These are phyloP conservation scores for Rotaria sp. DNA, from an alignment of 2,888 invertebrate species.

Conservation along the genomic window DNA sequence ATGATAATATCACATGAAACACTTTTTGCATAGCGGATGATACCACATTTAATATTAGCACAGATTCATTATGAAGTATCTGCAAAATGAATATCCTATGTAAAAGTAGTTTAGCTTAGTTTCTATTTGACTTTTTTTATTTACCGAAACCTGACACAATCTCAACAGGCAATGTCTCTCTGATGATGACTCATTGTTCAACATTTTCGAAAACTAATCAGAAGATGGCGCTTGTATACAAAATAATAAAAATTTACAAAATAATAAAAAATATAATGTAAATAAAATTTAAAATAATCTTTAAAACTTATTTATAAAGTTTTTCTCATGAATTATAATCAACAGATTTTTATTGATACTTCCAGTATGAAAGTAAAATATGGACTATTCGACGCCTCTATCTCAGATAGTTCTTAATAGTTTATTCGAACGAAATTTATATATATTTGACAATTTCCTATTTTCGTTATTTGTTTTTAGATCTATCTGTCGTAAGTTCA, in stretches of 20 bases:
- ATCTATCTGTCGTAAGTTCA: neutral
- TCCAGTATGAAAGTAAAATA: neutral
- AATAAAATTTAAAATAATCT: neutral
- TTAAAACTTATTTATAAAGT: neutral
- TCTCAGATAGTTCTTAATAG: neutral
- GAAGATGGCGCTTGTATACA: neutral
- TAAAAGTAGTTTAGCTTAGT: no score
- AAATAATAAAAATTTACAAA: neutral
- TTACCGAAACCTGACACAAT: no score
- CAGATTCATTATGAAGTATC: no score
- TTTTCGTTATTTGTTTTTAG: neutral
- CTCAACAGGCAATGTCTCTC: no score
- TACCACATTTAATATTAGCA: no score
- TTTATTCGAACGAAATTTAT: neutral
- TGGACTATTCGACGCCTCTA: neutral
- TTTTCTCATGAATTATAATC: neutral
- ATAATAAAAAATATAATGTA: neutral
- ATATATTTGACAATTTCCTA: neutral
- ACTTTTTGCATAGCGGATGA: no score
- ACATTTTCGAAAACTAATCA: neutral
- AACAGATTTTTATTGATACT: slow-evolving; percentile 1
- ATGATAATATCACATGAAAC: no score
- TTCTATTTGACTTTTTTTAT: no score
- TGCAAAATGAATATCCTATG: no score
- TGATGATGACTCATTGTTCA: neutral